phyloP scores from a whole-genome alignment of 1,140 invertebrate genomes.

The Sycophila sp. region DNA sequence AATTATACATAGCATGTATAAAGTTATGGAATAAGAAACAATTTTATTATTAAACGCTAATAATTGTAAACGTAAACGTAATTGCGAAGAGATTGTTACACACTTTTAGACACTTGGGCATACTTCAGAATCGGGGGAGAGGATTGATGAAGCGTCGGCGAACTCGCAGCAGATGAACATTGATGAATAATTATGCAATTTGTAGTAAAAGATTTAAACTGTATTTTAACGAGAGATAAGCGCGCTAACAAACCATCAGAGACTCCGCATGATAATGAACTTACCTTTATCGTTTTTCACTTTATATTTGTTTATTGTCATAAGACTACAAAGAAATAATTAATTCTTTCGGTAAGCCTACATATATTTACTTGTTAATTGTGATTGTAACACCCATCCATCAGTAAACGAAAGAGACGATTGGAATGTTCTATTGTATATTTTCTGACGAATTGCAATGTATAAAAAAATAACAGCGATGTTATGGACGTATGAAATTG shows the following conservation, averaged over 20 bases:
- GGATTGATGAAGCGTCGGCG: constrained; percentile 32
- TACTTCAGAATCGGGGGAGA: constrained; percentile 46
- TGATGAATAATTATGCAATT: constrained; percentile 21
- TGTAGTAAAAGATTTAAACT: constrained; percentile 19
- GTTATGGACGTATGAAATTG: constrained; percentile 40
- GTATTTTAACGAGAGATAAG: constrained; percentile 33
- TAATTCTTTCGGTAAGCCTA: constrained; percentile 23
- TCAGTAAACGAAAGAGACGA: constrained; percentile 39
- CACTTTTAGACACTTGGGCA: constrained; percentile 55
- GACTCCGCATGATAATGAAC: constrained; percentile 38
- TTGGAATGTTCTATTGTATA: constrained; percentile 39
- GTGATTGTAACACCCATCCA: constrained; percentile 37
- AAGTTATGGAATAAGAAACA: constrained; percentile 63
- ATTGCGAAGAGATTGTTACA: constrained; percentile 56
- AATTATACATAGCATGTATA: constrained; percentile 68
- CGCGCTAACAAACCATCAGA: constrained; percentile 22
- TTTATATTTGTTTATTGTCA: constrained; percentile 41
- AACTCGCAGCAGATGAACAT: constrained; percentile 29
- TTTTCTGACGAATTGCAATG: constrained; percentile 41
- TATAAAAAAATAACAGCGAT: constrained; percentile 41
- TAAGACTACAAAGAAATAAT: constrained; percentile 26
- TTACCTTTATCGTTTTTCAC: constrained; percentile 41
- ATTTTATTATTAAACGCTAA: constrained; percentile 66
- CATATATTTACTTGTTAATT: constrained; percentile 38
- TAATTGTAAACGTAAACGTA: constrained; percentile 60